Evolutionary conservation across 2,113 vertebrate genomes (phyloP).

Genomic region (Bombycilla garrulus): DNA sequence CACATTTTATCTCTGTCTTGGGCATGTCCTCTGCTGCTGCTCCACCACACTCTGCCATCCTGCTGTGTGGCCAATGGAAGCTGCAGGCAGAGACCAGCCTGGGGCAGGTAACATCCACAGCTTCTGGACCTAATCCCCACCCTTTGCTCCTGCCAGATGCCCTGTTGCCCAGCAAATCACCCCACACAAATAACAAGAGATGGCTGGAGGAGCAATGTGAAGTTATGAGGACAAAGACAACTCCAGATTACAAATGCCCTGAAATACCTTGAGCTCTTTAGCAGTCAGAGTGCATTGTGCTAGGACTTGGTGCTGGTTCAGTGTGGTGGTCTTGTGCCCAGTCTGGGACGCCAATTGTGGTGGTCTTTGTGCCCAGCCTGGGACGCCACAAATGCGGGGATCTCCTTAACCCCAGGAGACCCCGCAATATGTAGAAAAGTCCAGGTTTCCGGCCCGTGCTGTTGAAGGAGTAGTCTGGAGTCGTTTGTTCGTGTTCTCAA

Average conservation of each 20-base stretch:
- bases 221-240: neutral
- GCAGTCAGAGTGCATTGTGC: neutral
- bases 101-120: neutral
- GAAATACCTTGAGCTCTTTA: neutral
- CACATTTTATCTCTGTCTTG: neutral
- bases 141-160: neutral
- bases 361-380: too few species aligned
- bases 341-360: too few species aligned
- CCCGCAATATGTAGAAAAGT: too few species aligned
- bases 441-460: too few species aligned
- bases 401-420: too few species aligned
- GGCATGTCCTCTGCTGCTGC: neutral
- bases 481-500: too few species aligned
- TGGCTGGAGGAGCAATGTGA: neutral
- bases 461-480: too few species aligned
- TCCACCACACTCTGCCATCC: accelerated
- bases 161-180: neutral
- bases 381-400: too few species aligned
- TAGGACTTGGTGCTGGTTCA: conserved; percentile 3
- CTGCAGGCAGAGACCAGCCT: neutral
- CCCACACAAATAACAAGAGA: neutral
- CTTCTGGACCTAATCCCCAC: neutral
- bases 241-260: neutral
- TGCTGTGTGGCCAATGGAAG: accelerated
- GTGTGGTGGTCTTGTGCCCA: too few species aligned